Evolutionary conservation across 2,888 invertebrate genomes (phyloP), one percentile per base, ranked within the genome.

Genomic region (Leistus spinibarbis): DNA sequence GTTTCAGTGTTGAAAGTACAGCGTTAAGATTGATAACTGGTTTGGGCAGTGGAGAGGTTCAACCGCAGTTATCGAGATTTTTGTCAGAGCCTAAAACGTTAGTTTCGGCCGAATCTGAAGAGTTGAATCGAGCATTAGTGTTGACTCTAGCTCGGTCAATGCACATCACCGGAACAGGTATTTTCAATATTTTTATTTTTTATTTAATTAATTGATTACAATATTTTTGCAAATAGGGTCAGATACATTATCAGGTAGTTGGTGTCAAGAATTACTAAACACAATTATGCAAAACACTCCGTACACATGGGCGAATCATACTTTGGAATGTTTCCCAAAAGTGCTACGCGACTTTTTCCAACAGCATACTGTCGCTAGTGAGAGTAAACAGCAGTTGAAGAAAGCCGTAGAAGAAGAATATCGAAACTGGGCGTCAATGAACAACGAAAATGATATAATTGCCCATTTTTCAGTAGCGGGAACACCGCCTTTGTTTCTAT

Each of bases 391-490:
- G 81, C 91, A 95, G 78, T 87, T 98, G 0, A 97, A 96, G 85
- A 95, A 95, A 86, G 94, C 95, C 0, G 96, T 97, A 0, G 97
- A 97, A 81, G 96, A 97, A 82, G 98, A 98, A 82, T 98, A 97
- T 82, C 89, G 97, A 78, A 98, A 97, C 84, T 98, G 97, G 97
- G 94, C 93, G 60, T 95, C 96, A 0, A 98, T 98, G 97, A 95
- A 93, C 60, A 98, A 97, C 85, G 98, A 98, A 83, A 96, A 96
- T 83, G 98, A 98, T 83, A 95, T 97, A 56, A 95, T 98, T 81
- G 93, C 96, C 0, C 98, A 98, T 85, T 98, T 98, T 84, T 96
- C 97, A 0, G 94, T 95, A 17, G 94, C 95, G n/a, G 95, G 95
- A 56, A 95, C 96, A 2, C 96, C 96, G 53, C 93, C 95, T 0